A percentile compares a stretch with the other conserved stretches of the same genome.
phyloP scores from a whole-genome alignment of 2,113 vertebrate species.

The Apteryx mantelli region DNA sequence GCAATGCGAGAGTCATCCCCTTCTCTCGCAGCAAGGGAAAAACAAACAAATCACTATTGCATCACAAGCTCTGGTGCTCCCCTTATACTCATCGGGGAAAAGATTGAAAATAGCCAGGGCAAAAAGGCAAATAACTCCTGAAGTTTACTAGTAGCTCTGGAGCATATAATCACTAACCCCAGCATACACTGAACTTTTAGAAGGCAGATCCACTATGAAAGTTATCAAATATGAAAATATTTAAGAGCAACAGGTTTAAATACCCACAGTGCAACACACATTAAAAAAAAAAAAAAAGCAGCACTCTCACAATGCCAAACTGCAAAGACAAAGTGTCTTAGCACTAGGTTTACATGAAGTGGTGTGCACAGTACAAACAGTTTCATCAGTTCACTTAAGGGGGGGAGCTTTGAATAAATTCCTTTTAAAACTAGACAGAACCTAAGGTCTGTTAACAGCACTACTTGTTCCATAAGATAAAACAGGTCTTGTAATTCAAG shows the following conservation, averaged over 20 bases:
- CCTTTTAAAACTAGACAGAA: neutral
- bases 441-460: neutral
- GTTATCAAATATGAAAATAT: neutral
- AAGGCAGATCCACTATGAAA: neutral
- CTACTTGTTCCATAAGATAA: neutral
- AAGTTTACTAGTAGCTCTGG: neutral
- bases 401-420: neutral
- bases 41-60: neutral
- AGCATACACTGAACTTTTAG: too few relatives aligned
- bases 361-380: accelerated
- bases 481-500: neutral
- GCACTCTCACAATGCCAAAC: neutral
- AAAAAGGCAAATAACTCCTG: neutral
- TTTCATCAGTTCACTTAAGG: neutral
- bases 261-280: neutral
- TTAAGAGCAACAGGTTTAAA: neutral
- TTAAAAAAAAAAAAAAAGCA: neutral
- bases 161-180: neutral
- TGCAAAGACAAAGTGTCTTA: neutral
- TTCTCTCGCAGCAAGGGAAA: neutral
- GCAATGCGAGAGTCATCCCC: neutral
- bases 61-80: neutral
- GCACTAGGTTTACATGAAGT: neutral
- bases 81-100: neutral
- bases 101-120: neutral